These are phyloP conservation scores for Sepioteuthis lessoniana DNA, from an alignment of 2,888 invertebrate species.

Conservation along the genomic window DNA sequence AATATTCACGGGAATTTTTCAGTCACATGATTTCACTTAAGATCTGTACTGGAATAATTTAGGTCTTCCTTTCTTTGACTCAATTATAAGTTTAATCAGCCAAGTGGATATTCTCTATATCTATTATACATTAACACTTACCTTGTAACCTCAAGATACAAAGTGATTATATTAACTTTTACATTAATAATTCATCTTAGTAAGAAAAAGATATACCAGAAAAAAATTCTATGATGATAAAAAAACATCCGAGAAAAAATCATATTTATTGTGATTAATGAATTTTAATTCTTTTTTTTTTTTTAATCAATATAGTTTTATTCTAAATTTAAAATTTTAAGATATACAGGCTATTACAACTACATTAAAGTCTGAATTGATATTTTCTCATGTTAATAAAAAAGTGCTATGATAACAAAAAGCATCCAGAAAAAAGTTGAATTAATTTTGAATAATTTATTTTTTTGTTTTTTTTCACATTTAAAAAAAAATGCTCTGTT, in stretches of 20 bases:
- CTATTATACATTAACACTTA: neutral
- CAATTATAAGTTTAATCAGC: neutral
- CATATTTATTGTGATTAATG: neutral
- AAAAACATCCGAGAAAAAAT: neutral
- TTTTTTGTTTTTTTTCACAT: too few species aligned
- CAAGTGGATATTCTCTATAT: neutral
- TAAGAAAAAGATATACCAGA: neutral
- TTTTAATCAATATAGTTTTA: too few species aligned
- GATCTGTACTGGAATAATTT: neutral
- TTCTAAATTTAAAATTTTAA: too few species aligned
- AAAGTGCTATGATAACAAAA: too few species aligned
- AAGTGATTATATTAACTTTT: constrained; percentile 16
- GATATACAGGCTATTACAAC: too few species aligned
- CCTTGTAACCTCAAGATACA: neutral
- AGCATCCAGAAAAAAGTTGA: too few species aligned
- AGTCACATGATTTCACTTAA: neutral
- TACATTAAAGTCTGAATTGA: too few species aligned
- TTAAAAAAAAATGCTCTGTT: too few species aligned
- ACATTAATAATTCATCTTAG: neutral
- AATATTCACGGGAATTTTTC: neutral
- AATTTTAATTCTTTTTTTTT: neutral
- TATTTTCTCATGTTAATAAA: too few species aligned
- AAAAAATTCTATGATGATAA: neutral
- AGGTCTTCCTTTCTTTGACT: neutral
- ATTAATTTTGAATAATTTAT: too few species aligned